Evolutionary conservation across 2,113 vertebrate species (phyloP).

Genomic region (Callithrix jacchus): DNA sequence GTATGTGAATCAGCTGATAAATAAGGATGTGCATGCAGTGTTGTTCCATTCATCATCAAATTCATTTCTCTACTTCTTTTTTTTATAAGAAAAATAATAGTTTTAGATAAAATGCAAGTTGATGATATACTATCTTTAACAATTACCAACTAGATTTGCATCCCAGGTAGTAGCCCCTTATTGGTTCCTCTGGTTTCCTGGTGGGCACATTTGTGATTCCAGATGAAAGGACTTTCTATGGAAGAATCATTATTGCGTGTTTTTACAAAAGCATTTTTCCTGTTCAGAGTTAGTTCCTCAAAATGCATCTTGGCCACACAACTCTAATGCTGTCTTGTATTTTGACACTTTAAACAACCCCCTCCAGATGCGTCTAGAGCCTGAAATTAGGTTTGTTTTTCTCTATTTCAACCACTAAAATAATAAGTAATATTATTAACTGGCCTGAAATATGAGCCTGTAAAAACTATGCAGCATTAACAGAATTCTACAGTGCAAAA

Average conservation of each 20-base stretch:
- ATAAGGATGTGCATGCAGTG: not conserved
- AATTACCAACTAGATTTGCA: not conserved
- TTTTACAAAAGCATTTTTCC: not conserved
- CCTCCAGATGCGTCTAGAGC: not conserved
- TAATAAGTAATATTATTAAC: slow-evolving; percentile 44
- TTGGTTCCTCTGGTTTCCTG: not conserved
- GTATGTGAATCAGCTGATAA: not conserved
- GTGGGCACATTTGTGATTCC: not conserved
- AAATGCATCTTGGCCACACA: not conserved
- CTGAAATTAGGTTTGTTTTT: not conserved
- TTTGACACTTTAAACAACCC: not conserved
- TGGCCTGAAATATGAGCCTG: not conserved
- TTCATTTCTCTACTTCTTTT: not conserved
- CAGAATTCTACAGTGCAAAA: slow-evolving; percentile 54
- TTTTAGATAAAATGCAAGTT: not conserved
- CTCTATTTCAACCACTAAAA: not conserved
- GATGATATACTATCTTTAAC: not conserved
- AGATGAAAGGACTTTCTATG: not conserved
- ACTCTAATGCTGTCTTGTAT: not conserved
- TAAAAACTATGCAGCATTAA: slow-evolving; percentile 48
- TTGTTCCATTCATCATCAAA: not conserved
- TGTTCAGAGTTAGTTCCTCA: not conserved
- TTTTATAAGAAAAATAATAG: not conserved
- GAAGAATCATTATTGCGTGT: not conserved
- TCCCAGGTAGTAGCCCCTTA: not conserved